These are phyloP conservation scores for Agrypnia vestita DNA, from an alignment of 1,140 invertebrate species.

Conservation along the genomic window DNA sequence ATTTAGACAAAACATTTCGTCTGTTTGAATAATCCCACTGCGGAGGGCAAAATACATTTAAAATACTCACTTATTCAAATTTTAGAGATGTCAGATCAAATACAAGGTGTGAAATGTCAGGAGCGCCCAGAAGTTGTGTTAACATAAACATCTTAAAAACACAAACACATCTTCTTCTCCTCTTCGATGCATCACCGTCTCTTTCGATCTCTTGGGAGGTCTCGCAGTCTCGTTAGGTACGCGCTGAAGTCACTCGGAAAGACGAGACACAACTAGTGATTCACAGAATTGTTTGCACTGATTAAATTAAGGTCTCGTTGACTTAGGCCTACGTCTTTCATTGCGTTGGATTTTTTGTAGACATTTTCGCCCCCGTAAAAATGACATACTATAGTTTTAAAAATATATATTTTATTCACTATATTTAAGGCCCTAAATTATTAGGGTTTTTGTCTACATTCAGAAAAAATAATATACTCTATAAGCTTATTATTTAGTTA, in stretches of 20 bases:
- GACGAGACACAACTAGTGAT: neutral
- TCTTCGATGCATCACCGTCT: conserved; percentile 34
- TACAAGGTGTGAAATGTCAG: conserved; percentile 56
- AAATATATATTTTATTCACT: too few relatives aligned
- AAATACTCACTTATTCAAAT: conserved; percentile 31
- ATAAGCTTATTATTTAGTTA: too few relatives aligned
- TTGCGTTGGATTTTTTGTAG: too few relatives aligned
- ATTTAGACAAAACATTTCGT: conserved; percentile 34
- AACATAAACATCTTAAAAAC: conserved; percentile 47
- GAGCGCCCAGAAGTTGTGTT: conserved; percentile 41
- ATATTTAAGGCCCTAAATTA: too few relatives aligned
- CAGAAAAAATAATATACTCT: too few relatives aligned
- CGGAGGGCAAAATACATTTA: conserved; percentile 19
- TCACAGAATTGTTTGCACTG: conserved; percentile 1
- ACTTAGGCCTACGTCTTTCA: neutral
- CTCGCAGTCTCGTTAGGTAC: neutral
- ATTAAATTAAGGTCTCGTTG: neutral
- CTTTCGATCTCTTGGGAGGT: conserved; percentile 26
- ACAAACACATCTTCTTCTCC: conserved; percentile 8
- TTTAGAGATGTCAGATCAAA: conserved; percentile 44
- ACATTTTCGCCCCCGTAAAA: too few relatives aligned
- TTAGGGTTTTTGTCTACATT: too few relatives aligned
- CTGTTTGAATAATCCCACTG: neutral
- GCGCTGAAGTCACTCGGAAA: neutral
- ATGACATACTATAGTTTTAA: too few relatives aligned